phyloP scores from a whole-genome alignment of 2,113 vertebrate species.

The Periophthalmus modestus region DNA sequence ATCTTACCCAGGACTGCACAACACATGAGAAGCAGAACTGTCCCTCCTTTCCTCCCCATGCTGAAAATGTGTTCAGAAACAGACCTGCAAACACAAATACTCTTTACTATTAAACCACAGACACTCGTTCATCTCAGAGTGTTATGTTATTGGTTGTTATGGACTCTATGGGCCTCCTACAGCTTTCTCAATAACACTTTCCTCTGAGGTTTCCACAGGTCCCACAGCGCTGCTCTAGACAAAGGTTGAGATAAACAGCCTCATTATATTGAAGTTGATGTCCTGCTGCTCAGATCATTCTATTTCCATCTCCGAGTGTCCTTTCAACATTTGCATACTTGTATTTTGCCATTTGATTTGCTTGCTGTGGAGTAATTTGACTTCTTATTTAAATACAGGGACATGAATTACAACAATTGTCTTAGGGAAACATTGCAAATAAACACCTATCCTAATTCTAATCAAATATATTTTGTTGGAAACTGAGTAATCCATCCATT shows the following conservation, averaged over 20 bases:
- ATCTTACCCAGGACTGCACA: slow-evolving; percentile 42
- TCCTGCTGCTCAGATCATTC: neutral
- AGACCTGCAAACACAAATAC: neutral
- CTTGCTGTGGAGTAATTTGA: slow-evolving; percentile 24
- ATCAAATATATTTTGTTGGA: no score
- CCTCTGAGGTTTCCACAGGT: slow-evolving; percentile 44
- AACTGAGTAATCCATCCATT: no score
- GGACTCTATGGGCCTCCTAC: slow-evolving; percentile 33
- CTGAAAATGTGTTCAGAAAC: neutral
- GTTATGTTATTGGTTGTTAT: slow-evolving; percentile 36
- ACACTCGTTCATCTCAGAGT: neutral
- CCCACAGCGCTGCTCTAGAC: slow-evolving; percentile 33
- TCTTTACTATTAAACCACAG: neutral
- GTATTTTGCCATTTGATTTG: neutral
- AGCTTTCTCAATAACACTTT: slow-evolving; percentile 19
- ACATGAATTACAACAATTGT: no score
- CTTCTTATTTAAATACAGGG: slow-evolving; percentile 32
- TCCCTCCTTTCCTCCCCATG: slow-evolving; percentile 49
- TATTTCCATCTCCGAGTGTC: neutral
- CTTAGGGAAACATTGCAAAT: no score
- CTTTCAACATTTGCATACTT: slow-evolving; percentile 35
- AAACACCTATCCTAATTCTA: no score
- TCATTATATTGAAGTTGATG: neutral
- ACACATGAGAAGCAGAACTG: slow-evolving; percentile 21
- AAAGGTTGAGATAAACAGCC: slow-evolving; percentile 61